Base-by-base conservation (phyloP, 92 coral and sea anemone genomes). In the Phenganax stokvisi region DNA sequence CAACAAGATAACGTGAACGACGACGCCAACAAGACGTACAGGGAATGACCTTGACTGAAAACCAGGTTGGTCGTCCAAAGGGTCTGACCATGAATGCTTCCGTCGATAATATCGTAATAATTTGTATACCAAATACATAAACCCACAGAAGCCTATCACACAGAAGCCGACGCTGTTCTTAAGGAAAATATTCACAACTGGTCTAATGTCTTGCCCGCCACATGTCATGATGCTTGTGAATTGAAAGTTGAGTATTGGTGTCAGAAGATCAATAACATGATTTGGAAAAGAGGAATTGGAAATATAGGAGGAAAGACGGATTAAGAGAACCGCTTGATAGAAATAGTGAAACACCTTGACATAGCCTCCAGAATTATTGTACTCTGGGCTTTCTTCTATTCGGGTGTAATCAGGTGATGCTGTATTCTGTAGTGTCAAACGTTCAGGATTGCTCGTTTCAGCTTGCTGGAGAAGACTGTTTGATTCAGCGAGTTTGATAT, bases 181-280 rank as follows among this genome's bases (percentile, higher is more conserved):
- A 7, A 78, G 54, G 27, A 61, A 52, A 27, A 53, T 58, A 53
- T 78, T 78, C 15, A 4, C 51, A 25, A 78, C 59, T 16, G 82
- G 82, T 9, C 57, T 78, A 5, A 44, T 12, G 31, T 57, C 16
- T 20, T 78, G 54, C 16, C 65, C 51, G 13, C 54, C 55, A 20
- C 82, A 78, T 60, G n/a, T 53, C 82, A 60, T 17, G 9, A 25
- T 47, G 20, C 61, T 67, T 57, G 57, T 27, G 27, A 78, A 78
- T 20, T 78, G 82, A 27, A 78, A 78, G 82, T 78, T 78, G 13
- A 78, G 44, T 12, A 78, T 60, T 12, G 82, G 82, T 13, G 67
- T 37, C 7, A 78, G 12, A 61, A 78, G 25, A 13, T 61, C 82
- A 31, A 78, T 8, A 15, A 78, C 25, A 2, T 0, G 0, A 53